phyloP scores from a whole-genome alignment of 23 tunicate species.

The Botrylloides violaceus region DNA sequence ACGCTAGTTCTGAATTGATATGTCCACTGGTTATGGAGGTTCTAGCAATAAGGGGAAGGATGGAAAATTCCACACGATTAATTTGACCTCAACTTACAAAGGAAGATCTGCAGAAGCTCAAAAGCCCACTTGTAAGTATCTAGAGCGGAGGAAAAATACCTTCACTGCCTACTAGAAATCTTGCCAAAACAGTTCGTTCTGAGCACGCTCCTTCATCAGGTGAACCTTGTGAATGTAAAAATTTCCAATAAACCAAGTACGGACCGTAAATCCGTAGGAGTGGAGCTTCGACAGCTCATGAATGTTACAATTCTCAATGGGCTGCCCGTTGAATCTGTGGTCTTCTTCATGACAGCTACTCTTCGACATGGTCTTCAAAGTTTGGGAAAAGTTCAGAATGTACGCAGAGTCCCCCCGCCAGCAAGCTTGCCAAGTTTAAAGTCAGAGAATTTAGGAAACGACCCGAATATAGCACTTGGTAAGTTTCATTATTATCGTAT shows the following conservation, averaged over 20 bases:
- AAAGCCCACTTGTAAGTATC: conserved; percentile 57
- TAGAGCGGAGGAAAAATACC: background rate
- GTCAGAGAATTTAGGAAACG: conserved; percentile 93
- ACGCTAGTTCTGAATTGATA: conserved; percentile 49
- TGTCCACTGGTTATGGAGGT: conserved; percentile 90
- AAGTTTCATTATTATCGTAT: too few species aligned
- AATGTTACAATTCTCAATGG: too few species aligned
- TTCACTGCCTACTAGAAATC: background rate
- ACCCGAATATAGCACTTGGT: conserved; percentile 62
- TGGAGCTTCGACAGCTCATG: too few species aligned
- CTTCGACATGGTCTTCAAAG: conserved; percentile 96
- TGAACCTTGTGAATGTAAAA: background rate
- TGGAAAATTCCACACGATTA: conserved; percentile 90
- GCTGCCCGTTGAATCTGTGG: too few species aligned
- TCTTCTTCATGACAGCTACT: conserved; percentile 8
- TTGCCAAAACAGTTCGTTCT: background rate
- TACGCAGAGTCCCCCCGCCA: conserved; percentile 95
- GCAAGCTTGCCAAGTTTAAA: conserved; percentile 89
- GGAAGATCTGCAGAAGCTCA: conserved; percentile 55
- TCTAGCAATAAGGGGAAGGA: conserved; percentile 76
- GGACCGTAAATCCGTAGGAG: too few species aligned
- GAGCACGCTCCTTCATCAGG: background rate
- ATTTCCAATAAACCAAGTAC: too few species aligned
- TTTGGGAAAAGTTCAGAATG: conserved; percentile 87
- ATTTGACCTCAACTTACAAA: conserved; percentile 65